Evolutionary conservation across 2,888 invertebrate genomes (phyloP), one percentile per base, ranked within the genome.

Genomic region (Amorpha juglandis): DNA sequence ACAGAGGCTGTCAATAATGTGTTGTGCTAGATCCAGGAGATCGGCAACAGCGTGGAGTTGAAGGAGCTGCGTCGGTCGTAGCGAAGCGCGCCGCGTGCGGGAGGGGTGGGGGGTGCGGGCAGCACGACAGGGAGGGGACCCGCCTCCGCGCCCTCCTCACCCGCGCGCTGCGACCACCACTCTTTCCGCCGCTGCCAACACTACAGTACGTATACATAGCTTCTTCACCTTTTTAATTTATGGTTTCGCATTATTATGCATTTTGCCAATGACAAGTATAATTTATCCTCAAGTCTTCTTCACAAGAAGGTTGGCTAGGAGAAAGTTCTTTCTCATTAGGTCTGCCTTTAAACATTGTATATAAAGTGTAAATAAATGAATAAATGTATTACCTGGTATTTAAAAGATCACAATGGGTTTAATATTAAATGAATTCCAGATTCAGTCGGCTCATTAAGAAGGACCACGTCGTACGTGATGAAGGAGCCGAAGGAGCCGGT

Each of bases 31-130:
- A 70, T 79, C n/a, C 82, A 86, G 78, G 86, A 83, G 50, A 79
- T 79, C 63, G 80, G 82, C 1, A 82, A 83, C 63, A 88, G 80
- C 80, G 89, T 87, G 63, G 93, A 90, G 81, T 71, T 92, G 72
- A 88, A 88, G 71, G 92, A 91, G 81, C 76, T 92, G 63, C 86
- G 91, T 11, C 90, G 91, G 89, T 91, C 91, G 88, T 92, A 92
- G 91, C 92, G 84, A 73, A 78, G 78, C 58, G 58, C 42, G 12
- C 12, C 58, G 58, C 58, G 58, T 6, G 58, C 42, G 58, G 58
- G 58, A 12, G 21, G 27, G 3, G 52, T 14, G 52, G 50, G 8
- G 50, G 8, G 16, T 12, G 19, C 83, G 84, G 87, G 80, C 87
- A 88, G 83, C 88, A 87, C 71, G 4, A 1, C 50, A 6, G 19